A percentile compares a stretch with the other conserved stretches of the same genome.
These are phyloP conservation scores for Iguana delicatissima DNA, from an alignment of 2,797 vertebrate genomes.

Conservation along the genomic window DNA sequence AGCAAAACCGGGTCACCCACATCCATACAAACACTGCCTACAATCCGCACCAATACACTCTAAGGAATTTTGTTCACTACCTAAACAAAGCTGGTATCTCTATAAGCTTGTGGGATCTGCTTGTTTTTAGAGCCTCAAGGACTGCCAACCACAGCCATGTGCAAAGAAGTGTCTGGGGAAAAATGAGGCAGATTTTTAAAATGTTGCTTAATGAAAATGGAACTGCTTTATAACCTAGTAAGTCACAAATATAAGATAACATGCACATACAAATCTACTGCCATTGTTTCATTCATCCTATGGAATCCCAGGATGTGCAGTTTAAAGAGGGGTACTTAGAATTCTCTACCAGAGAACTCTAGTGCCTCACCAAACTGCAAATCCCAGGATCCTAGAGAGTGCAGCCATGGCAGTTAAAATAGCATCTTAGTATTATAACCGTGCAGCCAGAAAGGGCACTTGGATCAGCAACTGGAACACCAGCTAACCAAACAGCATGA, in stretches of 20 bases:
- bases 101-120: not conserved
- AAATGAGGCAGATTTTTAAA: not conserved
- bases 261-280: not conserved
- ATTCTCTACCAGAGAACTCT: no score
- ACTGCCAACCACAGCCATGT: not conserved
- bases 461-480: not conserved
- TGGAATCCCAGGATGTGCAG: no score
- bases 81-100: not conserved
- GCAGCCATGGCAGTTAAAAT: no score
- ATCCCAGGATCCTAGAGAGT: no score
- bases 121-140: not conserved
- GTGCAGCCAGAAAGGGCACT: not conserved
- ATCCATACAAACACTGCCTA: not conserved
- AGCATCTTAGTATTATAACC: no score
- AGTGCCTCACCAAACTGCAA: no score
- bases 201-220: not conserved
- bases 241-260: not conserved
- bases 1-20: not conserved
- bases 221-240: not conserved
- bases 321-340: no score
- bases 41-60: not conserved
- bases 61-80: not conserved
- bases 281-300: no score
- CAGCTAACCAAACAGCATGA: not conserved
- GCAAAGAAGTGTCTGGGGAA: not conserved